A percentile compares a stretch with the other conserved stretches of the same genome.
Evolutionary conservation across 2,113 vertebrate species (phyloP).

Genomic region (Chunga burmeisteri): DNA sequence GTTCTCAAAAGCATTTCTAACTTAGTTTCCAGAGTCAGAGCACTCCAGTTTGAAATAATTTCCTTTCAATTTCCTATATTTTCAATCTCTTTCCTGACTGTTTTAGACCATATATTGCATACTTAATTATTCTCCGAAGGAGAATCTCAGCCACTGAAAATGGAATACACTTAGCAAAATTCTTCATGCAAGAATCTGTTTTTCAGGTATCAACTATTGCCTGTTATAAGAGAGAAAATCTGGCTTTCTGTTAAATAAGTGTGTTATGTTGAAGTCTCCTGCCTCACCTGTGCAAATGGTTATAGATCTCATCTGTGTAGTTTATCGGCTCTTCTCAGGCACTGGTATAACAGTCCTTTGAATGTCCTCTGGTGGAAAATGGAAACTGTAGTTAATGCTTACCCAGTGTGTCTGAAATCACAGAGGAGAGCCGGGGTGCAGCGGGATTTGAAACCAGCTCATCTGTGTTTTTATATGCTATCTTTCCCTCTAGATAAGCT

Average conservation of each 20-base stretch:
- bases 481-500: background rate
- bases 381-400: background rate
- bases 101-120: slow-evolving; percentile 33
- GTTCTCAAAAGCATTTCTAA: slow-evolving; percentile 64
- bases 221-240: background rate
- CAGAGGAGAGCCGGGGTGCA: background rate
- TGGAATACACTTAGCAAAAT: background rate
- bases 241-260: background rate
- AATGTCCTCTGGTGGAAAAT: background rate
- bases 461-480: background rate
- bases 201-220: background rate
- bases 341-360: background rate
- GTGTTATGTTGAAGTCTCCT: background rate
- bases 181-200: background rate
- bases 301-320: background rate
- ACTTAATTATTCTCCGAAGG: slow-evolving; percentile 7
- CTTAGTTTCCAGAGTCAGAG: slow-evolving; percentile 46
- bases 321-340: background rate
- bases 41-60: slow-evolving; percentile 58
- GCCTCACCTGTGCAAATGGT: background rate
- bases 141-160: slow-evolving; percentile 16
- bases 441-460: background rate
- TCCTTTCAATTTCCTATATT: slow-evolving; percentile 49
- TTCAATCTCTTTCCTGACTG: slow-evolving; percentile 30
- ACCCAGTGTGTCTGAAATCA: background rate